Evolutionary conservation across 2,797 vertebrate genomes (phyloP).

Genomic region (Macrochelys suwanniensis): DNA sequence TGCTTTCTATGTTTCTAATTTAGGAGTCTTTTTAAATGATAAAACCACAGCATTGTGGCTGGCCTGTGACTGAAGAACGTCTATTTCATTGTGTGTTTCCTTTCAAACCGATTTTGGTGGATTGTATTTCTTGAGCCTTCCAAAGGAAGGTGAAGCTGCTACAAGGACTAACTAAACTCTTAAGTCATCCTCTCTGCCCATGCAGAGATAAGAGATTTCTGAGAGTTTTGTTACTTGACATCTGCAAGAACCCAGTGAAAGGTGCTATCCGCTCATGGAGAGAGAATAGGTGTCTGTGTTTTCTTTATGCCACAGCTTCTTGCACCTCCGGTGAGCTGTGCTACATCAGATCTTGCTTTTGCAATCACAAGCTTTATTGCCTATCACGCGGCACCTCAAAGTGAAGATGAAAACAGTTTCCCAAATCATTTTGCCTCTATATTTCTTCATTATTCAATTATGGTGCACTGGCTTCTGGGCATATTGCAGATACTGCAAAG

Average conservation of each 20-base stretch:
- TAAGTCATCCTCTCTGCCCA: neutral
- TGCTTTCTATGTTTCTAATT: neutral
- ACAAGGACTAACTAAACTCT: neutral
- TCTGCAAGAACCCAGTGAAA: neutral
- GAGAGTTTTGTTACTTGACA: neutral
- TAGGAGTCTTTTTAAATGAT: neutral
- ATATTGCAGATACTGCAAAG: neutral
- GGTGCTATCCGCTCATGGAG: neutral
- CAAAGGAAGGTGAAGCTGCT: neutral
- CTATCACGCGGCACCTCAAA: neutral
- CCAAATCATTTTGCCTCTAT: neutral
- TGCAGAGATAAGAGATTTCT: neutral
- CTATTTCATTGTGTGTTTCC: neutral
- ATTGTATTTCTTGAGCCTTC: neutral
- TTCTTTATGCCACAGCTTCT: neutral
- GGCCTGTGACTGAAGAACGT: neutral
- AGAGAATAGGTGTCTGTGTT: neutral
- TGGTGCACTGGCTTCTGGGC: too few relatives aligned
- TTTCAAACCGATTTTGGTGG: neutral
- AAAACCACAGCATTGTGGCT: neutral
- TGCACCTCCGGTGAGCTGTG: neutral
- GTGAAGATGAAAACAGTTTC: neutral
- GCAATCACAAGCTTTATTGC: conserved; percentile 4
- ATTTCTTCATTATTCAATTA: neutral
- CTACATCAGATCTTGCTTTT: conserved; percentile 39